phyloP scores from a whole-genome alignment of 2,113 vertebrate genomes.

The Triplophysa siluroides region DNA sequence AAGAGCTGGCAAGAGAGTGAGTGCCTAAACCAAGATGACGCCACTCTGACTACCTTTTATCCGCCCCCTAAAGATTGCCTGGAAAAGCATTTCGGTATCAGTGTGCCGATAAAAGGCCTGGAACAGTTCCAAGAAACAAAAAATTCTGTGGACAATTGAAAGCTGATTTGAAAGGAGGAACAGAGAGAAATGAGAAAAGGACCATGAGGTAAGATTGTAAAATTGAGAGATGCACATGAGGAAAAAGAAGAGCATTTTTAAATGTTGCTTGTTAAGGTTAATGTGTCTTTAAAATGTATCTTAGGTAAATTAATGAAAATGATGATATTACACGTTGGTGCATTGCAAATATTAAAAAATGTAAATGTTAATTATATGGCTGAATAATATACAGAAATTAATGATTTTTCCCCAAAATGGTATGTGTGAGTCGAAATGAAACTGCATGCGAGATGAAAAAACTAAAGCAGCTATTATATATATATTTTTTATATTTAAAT shows the following conservation, averaged over 20 bases:
- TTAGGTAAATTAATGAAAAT: too few species aligned
- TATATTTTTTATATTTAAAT: too few species aligned
- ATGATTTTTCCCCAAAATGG: too few species aligned
- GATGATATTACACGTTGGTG: too few species aligned
- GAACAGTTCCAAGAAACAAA: constrained; percentile 6
- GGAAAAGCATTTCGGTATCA: constrained; percentile 52
- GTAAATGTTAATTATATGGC: too few species aligned
- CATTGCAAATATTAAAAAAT: too few species aligned
- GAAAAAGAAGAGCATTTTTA: not conserved
- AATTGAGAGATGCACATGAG: not conserved
- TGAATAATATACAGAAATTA: too few species aligned
- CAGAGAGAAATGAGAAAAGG: not conserved
- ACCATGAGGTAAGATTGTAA: not conserved
- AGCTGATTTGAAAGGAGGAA: not conserved
- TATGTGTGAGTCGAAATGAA: too few species aligned
- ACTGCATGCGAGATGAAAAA: too few species aligned
- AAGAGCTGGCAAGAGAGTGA: constrained; percentile 38
- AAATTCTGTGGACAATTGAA: not conserved
- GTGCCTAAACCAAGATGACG: constrained; percentile 48
- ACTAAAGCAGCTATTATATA: too few species aligned
- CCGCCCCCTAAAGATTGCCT: constrained; percentile 54
- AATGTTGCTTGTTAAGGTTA: not conserved
- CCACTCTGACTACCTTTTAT: constrained; percentile 61
- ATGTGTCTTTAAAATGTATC: too few species aligned
- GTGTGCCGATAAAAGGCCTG: constrained; percentile 51